Evolutionary conservation across 2,888 invertebrate genomes (phyloP).

Genomic region (Anthophora plumipes): DNA sequence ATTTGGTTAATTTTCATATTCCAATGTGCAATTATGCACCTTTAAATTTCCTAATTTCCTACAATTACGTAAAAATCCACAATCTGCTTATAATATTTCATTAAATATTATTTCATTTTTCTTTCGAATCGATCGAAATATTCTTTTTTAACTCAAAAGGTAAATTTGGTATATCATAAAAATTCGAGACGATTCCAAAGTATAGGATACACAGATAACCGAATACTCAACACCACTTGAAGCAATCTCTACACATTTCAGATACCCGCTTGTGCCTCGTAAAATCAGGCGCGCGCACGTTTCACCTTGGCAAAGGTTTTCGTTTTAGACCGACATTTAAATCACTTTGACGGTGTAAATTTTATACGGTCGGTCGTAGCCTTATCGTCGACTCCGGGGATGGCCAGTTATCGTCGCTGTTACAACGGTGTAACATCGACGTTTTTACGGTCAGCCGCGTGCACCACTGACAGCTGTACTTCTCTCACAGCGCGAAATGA

Average conservation of each 20-base stretch:
- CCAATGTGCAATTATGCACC: too few species aligned
- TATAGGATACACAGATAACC: neutral
- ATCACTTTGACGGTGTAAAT: constrained; percentile 60
- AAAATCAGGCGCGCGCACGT: constrained; percentile 34
- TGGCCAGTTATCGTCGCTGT: constrained; percentile 59
- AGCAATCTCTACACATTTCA: neutral
- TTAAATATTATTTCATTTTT: too few species aligned
- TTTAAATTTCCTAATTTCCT: too few species aligned
- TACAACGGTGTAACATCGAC: constrained; percentile 46
- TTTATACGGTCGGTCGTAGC: constrained; percentile 56
- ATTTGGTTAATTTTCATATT: too few species aligned
- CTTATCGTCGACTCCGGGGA: constrained; percentile 53
- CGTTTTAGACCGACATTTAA: constrained; percentile 51
- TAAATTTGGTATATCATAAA: too few species aligned
- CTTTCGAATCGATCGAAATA: too few species aligned
- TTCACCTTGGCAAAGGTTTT: constrained; percentile 13
- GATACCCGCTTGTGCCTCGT: constrained; percentile 26
- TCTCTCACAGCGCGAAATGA: constrained; percentile 49
- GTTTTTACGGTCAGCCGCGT: constrained; percentile 56
- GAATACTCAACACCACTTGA: neutral
- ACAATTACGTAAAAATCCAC: too few species aligned
- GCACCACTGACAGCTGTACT: constrained; percentile 53
- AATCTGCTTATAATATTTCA: too few species aligned
- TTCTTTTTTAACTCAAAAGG: too few species aligned
- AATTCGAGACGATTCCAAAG: neutral